Conservation (phyloP, 2,888 invertebrate genomes). For the Stenodema calcarata region DNA sequence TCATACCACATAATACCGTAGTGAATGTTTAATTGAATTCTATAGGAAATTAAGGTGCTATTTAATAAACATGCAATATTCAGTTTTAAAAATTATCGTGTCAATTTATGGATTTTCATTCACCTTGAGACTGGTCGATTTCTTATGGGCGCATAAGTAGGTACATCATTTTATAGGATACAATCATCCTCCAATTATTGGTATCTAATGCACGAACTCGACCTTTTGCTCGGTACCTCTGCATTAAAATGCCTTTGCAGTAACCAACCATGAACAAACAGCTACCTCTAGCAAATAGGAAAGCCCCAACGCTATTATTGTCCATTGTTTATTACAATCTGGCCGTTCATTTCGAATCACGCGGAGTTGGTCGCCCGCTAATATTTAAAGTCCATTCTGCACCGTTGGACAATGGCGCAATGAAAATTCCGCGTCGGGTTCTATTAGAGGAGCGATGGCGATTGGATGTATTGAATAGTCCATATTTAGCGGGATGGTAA, state of each 20-base stretch:
- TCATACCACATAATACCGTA: too few relatives aligned
- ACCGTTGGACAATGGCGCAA: neutral
- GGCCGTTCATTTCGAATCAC: neutral
- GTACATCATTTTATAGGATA: neutral
- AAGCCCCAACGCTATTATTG: neutral
- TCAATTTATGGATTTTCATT: neutral
- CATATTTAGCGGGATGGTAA: too few relatives aligned
- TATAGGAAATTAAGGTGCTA: too few relatives aligned
- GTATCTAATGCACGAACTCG: neutral
- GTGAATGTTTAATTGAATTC: too few relatives aligned
- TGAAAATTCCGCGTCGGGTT: neutral
- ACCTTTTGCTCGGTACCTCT: neutral
- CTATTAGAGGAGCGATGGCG: neutral
- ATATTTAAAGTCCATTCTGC: neutral
- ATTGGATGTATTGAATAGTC: too few relatives aligned
- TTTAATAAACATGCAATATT: too few relatives aligned
- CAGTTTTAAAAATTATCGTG: neutral
- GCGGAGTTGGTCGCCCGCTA: neutral
- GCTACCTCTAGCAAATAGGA: neutral
- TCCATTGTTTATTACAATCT: neutral
- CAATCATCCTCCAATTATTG: neutral
- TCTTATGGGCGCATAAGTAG: too few relatives aligned
- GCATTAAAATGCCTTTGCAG: neutral
- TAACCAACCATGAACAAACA: neutral
- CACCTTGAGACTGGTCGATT: too few relatives aligned